Evolutionary conservation across 2,888 invertebrate genomes (phyloP).

Genomic region (Drosophila diplacantha): DNA sequence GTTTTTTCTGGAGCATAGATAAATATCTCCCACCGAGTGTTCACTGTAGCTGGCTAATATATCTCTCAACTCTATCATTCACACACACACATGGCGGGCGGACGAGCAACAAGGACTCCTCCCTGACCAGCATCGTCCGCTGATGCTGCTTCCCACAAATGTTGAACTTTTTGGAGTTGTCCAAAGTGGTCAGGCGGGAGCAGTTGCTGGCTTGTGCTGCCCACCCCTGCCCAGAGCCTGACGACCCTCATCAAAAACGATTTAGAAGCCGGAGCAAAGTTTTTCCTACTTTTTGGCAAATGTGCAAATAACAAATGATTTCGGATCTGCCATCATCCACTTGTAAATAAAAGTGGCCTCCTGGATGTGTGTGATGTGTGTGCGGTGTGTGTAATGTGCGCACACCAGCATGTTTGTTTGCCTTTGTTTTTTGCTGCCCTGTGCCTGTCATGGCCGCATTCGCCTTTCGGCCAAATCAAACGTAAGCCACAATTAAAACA

Average conservation of each 20-base stretch:
- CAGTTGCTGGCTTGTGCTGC: neutral
- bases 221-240: neutral
- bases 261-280: slow-evolving; percentile 58
- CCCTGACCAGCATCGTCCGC: slow-evolving; percentile 11
- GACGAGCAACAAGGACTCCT: neutral
- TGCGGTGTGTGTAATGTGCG: slow-evolving; percentile 16
- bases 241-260: slow-evolving; percentile 68
- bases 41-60: neutral
- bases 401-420: slow-evolving; percentile 65
- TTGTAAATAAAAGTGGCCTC: slow-evolving; percentile 62
- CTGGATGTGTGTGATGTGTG: slow-evolving; percentile 27
- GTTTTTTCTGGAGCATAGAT: neutral
- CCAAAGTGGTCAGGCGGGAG: slow-evolving; percentile 52
- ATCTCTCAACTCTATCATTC: slow-evolving; percentile 5
- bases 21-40: neutral
- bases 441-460: slow-evolving; percentile 60
- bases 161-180: slow-evolving; percentile 27
- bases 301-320: slow-evolving; percentile 70
- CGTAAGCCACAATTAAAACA: slow-evolving; percentile 71
- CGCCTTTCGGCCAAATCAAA: slow-evolving; percentile 67
- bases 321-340: slow-evolving; percentile 66
- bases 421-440: slow-evolving; percentile 58
- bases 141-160: slow-evolving; percentile 7
- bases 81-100: slow-evolving; percentile 1
- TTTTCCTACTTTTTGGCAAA: slow-evolving; percentile 57